A percentile compares a stretch with the other conserved stretches of the same genome.
phyloP scores from a whole-genome alignment of 2,113 vertebrate genomes.

The Ceratotherium simum region DNA sequence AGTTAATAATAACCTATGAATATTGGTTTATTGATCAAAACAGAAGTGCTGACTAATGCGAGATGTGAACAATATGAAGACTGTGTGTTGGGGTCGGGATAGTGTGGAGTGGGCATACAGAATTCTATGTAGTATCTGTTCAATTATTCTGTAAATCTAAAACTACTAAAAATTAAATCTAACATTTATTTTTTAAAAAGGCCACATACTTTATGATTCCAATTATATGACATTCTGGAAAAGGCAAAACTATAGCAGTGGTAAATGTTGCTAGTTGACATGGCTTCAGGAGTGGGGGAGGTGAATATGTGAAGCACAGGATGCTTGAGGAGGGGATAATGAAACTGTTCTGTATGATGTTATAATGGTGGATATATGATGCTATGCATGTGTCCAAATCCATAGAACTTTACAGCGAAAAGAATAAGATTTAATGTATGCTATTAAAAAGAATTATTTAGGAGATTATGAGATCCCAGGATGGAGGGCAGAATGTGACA shows the following conservation, averaged over 20 bases:
- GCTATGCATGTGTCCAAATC: background rate
- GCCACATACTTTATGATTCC: background rate
- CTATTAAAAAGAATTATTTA: background rate
- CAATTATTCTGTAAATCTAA: background rate
- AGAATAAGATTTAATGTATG: background rate
- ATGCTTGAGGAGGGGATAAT: accelerated
- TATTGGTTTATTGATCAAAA: background rate
- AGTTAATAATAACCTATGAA: background rate
- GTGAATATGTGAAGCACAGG: background rate
- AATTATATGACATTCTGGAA: background rate
- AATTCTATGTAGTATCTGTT: background rate
- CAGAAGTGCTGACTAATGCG: background rate
- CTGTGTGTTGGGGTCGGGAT: background rate
- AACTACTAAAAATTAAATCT: background rate
- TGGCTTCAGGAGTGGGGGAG: too few species aligned
- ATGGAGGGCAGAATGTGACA: too few species aligned
- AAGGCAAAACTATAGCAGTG: background rate
- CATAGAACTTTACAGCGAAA: background rate
- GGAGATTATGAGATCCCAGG: background rate
- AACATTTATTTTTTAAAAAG: background rate
- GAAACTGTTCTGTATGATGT: background rate
- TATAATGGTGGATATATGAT: too few species aligned
- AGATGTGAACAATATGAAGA: background rate
- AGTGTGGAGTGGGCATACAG: background rate
- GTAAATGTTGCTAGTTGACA: background rate